Conservation (phyloP, 1,140 invertebrate species). For the Melitaea cinxia region DNA sequence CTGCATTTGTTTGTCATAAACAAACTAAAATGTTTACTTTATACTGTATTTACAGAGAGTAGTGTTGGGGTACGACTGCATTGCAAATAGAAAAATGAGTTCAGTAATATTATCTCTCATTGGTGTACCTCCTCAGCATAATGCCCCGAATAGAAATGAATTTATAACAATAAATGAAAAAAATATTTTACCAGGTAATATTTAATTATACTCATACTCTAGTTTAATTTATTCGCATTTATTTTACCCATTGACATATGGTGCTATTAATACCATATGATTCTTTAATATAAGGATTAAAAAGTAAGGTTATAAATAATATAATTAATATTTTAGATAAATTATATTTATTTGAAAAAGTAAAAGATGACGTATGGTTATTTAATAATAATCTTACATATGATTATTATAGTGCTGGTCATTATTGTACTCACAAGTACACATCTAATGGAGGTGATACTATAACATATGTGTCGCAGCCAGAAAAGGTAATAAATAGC, state of each 20-base stretch:
- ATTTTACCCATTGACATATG: too few relatives aligned
- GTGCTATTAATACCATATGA: too few relatives aligned
- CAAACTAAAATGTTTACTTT: too few relatives aligned
- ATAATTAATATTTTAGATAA: constrained; percentile 52
- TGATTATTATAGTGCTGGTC: constrained; percentile 57
- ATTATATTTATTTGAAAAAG: constrained; percentile 51
- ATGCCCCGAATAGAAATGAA: constrained; percentile 56
- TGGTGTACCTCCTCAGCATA: constrained; percentile 64
- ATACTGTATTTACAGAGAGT: constrained; percentile 59
- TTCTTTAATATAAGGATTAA: too few relatives aligned
- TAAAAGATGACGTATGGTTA: constrained; percentile 57
- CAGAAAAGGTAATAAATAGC: not conserved
- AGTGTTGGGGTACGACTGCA: constrained; percentile 62
- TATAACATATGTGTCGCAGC: constrained; percentile 25
- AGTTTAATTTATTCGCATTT: constrained; percentile 2
- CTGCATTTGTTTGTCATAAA: too few relatives aligned
- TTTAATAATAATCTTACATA: constrained; percentile 57
- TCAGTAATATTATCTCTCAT: constrained; percentile 49
- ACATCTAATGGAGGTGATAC: constrained; percentile 55
- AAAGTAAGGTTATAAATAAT: too few relatives aligned
- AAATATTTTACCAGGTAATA: constrained; percentile 62
- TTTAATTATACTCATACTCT: not conserved
- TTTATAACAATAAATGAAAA: constrained; percentile 43
- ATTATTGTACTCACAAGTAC: constrained; percentile 52
- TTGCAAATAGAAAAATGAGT: constrained; percentile 43